These are phyloP conservation scores for Lordiphosa clarofinis DNA, from an alignment of 1,140 invertebrate genomes.

Conservation along the genomic window DNA sequence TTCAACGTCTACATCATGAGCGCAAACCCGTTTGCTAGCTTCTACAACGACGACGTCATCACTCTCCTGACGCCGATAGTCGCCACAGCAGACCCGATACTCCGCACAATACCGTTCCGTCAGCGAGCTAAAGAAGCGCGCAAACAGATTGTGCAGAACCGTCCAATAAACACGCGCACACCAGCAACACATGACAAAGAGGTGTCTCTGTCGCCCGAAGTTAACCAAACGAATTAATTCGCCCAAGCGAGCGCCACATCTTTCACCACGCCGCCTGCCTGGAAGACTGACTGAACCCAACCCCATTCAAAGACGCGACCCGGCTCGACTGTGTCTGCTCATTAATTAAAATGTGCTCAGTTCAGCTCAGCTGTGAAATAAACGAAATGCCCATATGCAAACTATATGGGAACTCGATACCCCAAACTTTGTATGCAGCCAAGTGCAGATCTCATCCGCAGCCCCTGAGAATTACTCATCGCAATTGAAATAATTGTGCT, in stretches of 20 bases:
- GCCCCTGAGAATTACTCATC: slow-evolving; percentile 26
- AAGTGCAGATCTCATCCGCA: slow-evolving; percentile 49
- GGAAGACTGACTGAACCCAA: slow-evolving; percentile 32
- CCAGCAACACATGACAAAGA: slow-evolving; percentile 65
- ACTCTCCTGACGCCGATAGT: slow-evolving; percentile 42
- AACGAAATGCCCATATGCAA: slow-evolving; percentile 63
- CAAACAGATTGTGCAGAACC: slow-evolving; percentile 71
- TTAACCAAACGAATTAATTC: slow-evolving; percentile 7
- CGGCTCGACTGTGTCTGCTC: slow-evolving; percentile 30
- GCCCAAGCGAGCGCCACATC: slow-evolving; percentile 39
- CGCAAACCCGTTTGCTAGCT: slow-evolving; percentile 44
- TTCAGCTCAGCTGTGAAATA: slow-evolving; percentile 27
- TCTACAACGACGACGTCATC: slow-evolving; percentile 31
- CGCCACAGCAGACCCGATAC: slow-evolving; percentile 42
- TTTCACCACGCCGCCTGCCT: slow-evolving; percentile 33
- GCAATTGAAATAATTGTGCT: slow-evolving; percentile 18
- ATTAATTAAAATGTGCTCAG: slow-evolving; percentile 66
- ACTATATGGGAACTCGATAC: slow-evolving; percentile 57
- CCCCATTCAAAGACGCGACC: slow-evolving; percentile 14
- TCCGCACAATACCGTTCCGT: slow-evolving; percentile 13
- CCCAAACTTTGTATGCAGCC: slow-evolving; percentile 35
- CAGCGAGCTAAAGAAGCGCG: slow-evolving; percentile 51
- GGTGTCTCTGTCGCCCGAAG: not conserved
- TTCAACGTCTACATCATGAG: slow-evolving; percentile 35
- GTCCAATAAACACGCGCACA: slow-evolving; percentile 78